phyloP scores from a whole-genome alignment of 2,113 vertebrate genomes.

The Puffinus mauretanicus region DNA sequence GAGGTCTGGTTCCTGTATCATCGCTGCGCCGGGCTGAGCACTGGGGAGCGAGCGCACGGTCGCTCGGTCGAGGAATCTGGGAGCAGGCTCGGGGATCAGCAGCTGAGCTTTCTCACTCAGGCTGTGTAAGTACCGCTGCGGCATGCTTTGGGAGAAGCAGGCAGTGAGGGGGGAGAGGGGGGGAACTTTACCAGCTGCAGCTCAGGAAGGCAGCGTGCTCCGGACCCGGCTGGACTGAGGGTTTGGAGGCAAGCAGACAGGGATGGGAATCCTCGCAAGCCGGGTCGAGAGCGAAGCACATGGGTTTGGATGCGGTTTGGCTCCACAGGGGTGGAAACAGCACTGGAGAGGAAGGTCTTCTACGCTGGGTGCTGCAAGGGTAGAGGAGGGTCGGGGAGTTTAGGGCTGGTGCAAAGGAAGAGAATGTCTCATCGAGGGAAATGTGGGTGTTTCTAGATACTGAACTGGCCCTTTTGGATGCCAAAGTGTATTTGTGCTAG shows the following conservation, averaged over 20 bases:
- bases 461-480: not conserved
- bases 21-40: not conserved
- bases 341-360: not conserved
- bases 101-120: constrained; percentile 1
- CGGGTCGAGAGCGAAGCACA: rapidly evolving
- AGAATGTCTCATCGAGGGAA: rapidly evolving
- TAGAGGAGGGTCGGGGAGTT: not conserved
- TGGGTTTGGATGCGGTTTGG: not conserved
- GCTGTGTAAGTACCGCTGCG: not conserved
- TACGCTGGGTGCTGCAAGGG: rapidly evolving
- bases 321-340: not conserved
- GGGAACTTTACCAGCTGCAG: not conserved
- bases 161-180: not conserved
- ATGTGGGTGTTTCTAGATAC: not conserved
- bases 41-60: not conserved
- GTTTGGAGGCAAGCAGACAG: not conserved
- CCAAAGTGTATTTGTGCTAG: not conserved
- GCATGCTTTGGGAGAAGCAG: not conserved
- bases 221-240: not conserved
- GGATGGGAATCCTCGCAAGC: not conserved
- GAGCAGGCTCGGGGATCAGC: not conserved
- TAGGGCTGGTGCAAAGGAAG: not conserved
- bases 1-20: constrained; percentile 61
- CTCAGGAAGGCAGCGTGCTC: not conserved
- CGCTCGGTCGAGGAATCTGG: not conserved